phyloP scores from a whole-genome alignment of 2,888 invertebrate genomes.

The Synanthedon myopaeformis region DNA sequence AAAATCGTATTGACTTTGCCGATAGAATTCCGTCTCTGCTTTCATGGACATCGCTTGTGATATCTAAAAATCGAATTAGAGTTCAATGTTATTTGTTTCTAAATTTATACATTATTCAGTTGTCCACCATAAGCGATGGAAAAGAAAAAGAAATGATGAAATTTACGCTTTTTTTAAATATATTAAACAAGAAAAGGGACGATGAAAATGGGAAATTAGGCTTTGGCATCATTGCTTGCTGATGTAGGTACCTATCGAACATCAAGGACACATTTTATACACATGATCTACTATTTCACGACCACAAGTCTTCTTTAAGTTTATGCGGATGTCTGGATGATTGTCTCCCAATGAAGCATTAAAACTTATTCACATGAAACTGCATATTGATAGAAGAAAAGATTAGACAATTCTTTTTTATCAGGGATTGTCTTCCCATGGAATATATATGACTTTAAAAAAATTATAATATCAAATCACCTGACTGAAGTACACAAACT shows the following conservation, averaged over 20 bases:
- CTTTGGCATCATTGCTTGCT: too few species aligned
- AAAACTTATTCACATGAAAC: neutral
- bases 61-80: conserved; percentile 65
- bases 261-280: too few species aligned
- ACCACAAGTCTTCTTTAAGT: too few species aligned
- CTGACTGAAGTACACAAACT: conserved; percentile 87
- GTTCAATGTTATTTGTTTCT: neutral
- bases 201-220: too few species aligned
- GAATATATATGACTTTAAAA: neutral
- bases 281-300: too few species aligned
- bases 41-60: conserved; percentile 90
- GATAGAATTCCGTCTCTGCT: conserved; percentile 85
- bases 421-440: neutral
- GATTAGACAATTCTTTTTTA: neutral
- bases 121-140: too few species aligned
- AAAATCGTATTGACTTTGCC: conserved; percentile 68
- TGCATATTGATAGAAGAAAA: neutral
- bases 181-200: too few species aligned
- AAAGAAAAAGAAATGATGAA: too few species aligned
- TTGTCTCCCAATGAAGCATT: too few species aligned
- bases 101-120: neutral
- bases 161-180: too few species aligned
- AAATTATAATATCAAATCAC: conserved; percentile 39
- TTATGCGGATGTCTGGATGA: too few species aligned
- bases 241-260: too few species aligned